Base-by-base conservation (phyloP, 2,797 vertebrate genomes). In the Gymnothorax reevesii region DNA sequence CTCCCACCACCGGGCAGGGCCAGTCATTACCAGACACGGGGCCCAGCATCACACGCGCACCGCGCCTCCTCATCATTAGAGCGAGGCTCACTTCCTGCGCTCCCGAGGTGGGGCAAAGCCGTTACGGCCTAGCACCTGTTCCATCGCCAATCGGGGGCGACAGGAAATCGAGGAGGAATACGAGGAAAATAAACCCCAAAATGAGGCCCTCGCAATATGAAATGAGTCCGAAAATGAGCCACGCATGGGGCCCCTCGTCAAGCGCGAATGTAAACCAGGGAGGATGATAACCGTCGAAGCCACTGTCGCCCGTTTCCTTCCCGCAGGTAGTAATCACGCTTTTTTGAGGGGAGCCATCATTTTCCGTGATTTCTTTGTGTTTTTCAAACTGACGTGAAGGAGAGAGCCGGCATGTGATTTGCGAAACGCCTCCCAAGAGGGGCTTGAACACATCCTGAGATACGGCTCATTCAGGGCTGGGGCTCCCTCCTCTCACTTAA, bases 1-100 rank as follows among this genome's bases (percentile, higher is more conserved):
- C 89, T 89, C 88, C 90, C 83, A 86, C 85, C 86, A 87, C 88
- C 89, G 82, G 89, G 89, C 17, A 77, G 88, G 87, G 88, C 62
- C 85, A 89, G 90, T 91, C 91, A 92, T 91, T 92, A 92, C 90
- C 89, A 82, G 87, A 84, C 87, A 80, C 84, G 75, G 59, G 60
- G 86, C 87, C 55, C 83, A 49, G 82, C 52, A 87, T 87, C 87
- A 84, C 83, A 86, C 49, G 80, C 87, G 59, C 33, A 17, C 77
- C 83, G 79, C 83, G 66, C 57, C 49, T 15, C 69, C 80, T 82
- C 88, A 89, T 91, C 88, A 91, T 91, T 91, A 91, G 89, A 89
- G 90, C 90, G 88, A 88, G 89, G 57, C 89, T 73, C 83, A 87
- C 85, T 88, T 88, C 86, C 90, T 88, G 88, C 69, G 66, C 71